Base-by-base conservation (phyloP, 2,888 invertebrate species). In the Lasioglossum marginatum region DNA sequence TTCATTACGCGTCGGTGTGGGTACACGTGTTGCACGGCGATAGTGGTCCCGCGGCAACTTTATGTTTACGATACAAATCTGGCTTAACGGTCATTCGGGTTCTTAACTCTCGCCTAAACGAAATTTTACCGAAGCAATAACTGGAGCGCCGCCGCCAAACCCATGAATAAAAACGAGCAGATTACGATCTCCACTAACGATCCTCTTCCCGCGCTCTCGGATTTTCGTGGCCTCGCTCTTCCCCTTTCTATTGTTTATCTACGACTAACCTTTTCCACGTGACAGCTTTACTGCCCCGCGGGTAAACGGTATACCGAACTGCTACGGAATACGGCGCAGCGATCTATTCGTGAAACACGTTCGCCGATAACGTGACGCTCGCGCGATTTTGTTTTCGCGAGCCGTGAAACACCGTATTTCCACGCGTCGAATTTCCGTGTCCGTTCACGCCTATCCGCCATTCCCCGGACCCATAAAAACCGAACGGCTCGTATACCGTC, bases 71-170 rank as follows among this genome's bases (percentile, higher is more conserved):
- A 68, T 80, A 75, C 74, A 78, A 87, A 85, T 85, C 80, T 85
- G 63, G 75, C 75, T 82, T 77, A 75, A 71, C n/a, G 77, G 72
- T 75, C 48, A 78, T 80, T 80, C 37, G 14, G 71, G 45, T 60
- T 57, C 77, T 79, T 45, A 75, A 77, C 76, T 79, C 73, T 45
- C 60, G 70, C 10, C 60, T 77, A 79, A 86, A 85, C 85, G 66
- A 82, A 82, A 87, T 87, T 87, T 85, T 77, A 82, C 48, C 16
- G 75, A 63, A 72, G 85, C 75, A 79, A 82, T 77, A 84, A 85
- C 79, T 37, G 70, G 70, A 45, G 70, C 66, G 81, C 48, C 66
- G 79, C 43, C 8, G 40, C 43, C 43, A 14, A n/a, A 52, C n/a
- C 77, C 19, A 75, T 75, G 85, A 82, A 85, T 82, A 82, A 87